phyloP scores from a whole-genome alignment of 1,140 invertebrate species.

The Carposina sasakii region DNA sequence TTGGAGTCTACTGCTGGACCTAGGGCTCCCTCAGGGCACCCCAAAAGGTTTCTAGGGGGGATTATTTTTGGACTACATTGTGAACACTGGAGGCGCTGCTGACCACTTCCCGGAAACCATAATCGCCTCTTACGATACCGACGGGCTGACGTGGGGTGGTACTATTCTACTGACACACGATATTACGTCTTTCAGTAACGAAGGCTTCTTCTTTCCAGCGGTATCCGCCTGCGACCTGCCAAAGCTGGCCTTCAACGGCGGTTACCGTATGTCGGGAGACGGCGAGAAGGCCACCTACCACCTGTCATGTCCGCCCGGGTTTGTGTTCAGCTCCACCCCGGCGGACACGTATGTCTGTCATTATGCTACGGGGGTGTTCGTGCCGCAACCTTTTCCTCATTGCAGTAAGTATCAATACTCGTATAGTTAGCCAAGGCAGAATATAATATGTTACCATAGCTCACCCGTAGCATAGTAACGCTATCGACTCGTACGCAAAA shows the following conservation, averaged over 20 bases:
- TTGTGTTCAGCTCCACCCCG: constrained; percentile 75
- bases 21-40: too few relatives aligned
- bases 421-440: not conserved
- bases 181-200: not conserved
- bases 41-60: too few relatives aligned
- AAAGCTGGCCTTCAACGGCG: constrained; percentile 82
- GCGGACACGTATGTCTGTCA: constrained; percentile 78
- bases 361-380: constrained; percentile 79
- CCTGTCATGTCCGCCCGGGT: constrained; percentile 78
- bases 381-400: constrained; percentile 80
- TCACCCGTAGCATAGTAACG: too few relatives aligned
- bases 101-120: too few relatives aligned
- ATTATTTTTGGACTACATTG: too few relatives aligned
- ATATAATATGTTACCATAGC: too few relatives aligned
- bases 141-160: too few relatives aligned
- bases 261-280: constrained; percentile 79
- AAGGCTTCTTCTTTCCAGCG: constrained; percentile 63
- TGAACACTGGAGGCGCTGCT: too few relatives aligned
- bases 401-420: constrained; percentile 76
- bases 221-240: constrained; percentile 73
- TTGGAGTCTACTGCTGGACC: too few relatives aligned
- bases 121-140: too few relatives aligned
- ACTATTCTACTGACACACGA: too few relatives aligned
- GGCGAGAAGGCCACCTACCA: constrained; percentile 75
- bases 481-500: too few relatives aligned